Percentiles rank a stretch among this genome's conserved stretches.
These are phyloP conservation scores for Brachyalestes nurse DNA, from an alignment of 2,797 vertebrate species.

Conservation along the genomic window DNA sequence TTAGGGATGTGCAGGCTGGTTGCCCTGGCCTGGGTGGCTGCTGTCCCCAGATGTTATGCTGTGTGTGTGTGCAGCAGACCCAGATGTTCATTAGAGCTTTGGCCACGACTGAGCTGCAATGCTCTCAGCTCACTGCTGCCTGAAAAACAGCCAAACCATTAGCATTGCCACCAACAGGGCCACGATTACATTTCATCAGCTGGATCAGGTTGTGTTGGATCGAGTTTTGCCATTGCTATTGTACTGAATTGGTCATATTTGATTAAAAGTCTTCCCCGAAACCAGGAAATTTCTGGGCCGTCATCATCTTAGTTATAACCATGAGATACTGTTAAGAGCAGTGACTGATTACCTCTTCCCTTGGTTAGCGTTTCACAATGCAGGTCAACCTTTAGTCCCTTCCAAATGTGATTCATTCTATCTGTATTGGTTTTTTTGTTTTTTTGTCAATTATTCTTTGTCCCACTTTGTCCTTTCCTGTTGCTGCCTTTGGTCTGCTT, in stretches of 20 bases:
- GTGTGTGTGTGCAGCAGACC: slow-evolving; percentile 20
- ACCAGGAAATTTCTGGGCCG: neutral
- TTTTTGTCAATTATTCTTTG: slow-evolving; percentile 25
- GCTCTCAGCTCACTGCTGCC: neutral
- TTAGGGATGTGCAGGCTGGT: slow-evolving; percentile 32
- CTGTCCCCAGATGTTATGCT: slow-evolving; percentile 52
- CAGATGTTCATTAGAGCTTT: slow-evolving; percentile 49
- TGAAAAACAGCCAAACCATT: slow-evolving; percentile 29
- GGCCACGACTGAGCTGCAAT: slow-evolving; percentile 22
- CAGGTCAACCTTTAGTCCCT: slow-evolving; percentile 19
- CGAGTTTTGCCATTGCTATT: slow-evolving; percentile 25
- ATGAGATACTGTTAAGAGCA: neutral
- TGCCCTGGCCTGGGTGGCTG: slow-evolving; percentile 14
- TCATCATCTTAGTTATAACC: neutral
- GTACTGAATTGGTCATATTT: slow-evolving; percentile 31
- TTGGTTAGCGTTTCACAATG: neutral
- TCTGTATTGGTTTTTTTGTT: slow-evolving; percentile 17
- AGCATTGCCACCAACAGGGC: slow-evolving; percentile 17
- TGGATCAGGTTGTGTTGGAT: slow-evolving; percentile 37
- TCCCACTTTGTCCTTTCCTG: slow-evolving; percentile 28
- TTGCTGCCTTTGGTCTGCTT: slow-evolving; percentile 37
- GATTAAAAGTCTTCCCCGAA: neutral
- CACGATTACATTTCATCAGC: slow-evolving; percentile 40
- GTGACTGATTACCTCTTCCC: slow-evolving; percentile 6
- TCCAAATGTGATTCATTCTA: slow-evolving; percentile 28